Evolutionary conservation across 2,888 invertebrate genomes (phyloP).

Genomic region (Rosalia funebris): DNA sequence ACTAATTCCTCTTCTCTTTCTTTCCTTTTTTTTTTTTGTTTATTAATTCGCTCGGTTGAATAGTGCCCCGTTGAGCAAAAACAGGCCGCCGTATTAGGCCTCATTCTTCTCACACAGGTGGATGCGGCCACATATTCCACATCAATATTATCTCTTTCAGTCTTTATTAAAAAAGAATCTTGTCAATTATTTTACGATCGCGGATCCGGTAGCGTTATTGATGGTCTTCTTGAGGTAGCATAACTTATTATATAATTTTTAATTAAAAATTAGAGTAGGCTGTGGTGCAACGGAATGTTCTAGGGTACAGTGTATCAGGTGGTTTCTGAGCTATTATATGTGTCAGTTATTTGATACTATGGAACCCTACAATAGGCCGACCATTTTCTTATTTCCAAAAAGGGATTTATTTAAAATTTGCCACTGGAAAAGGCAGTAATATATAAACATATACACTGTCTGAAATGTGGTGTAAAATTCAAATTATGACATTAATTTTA

Average conservation of each 20-base stretch:
- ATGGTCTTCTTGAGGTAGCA: constrained; percentile 4
- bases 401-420: too few relatives aligned
- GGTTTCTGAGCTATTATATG: too few relatives aligned
- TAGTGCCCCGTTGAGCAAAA: constrained; percentile 52
- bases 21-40: constrained; percentile 49
- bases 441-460: too few relatives aligned
- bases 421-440: too few relatives aligned
- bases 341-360: too few relatives aligned
- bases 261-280: too few relatives aligned
- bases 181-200: constrained; percentile 19
- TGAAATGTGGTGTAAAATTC: too few relatives aligned
- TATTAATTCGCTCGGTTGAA: constrained; percentile 57
- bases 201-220: constrained; percentile 18
- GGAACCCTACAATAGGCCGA: too few relatives aligned
- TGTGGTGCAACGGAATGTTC: too few relatives aligned
- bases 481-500: too few relatives aligned
- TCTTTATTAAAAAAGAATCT: constrained; percentile 9
- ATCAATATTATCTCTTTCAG: constrained; percentile 9
- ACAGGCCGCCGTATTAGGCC: constrained; percentile 39
- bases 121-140: background rate
- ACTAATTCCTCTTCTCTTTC: constrained; percentile 55
- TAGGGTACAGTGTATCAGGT: too few relatives aligned
- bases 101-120: constrained; percentile 33
- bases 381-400: too few relatives aligned
- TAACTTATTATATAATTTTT: background rate